Evolutionary conservation across 1,140 invertebrate species (phyloP), one percentile per base, ranked within the genome.

Genomic region (Leptoteleia sp.): DNA sequence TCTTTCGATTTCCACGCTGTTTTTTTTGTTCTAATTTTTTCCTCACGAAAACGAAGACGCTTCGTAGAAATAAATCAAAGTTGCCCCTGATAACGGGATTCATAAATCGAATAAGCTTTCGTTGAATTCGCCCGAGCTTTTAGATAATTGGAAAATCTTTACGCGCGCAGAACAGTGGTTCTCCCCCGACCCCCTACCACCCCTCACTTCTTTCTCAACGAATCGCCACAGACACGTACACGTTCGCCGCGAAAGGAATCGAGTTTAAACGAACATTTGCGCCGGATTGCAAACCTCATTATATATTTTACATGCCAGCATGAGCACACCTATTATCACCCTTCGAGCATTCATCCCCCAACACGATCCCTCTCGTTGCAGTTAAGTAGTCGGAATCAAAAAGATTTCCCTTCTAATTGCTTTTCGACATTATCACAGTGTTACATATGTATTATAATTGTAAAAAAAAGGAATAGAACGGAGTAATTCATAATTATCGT

Each of bases 71-170:
- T 47, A 31, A 33, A 33, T 47, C 31, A 37, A 9, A 37, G 12
- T 31, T 29, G 6, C 8, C 13, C 13, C 47, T 13, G 12, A 2
- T 37, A 47, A 52, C 38, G 27, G 16, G 43, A 52, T 33, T 65
- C 16, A 38, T 33, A 52, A 65, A 52, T 52, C 35, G 37, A 42
- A 43, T 54, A 6, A 38, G 35, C n/a, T 42, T 43, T 29, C 17
- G 15, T 35, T 48, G 38, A 57, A 42, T 42, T 9, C 43, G 16
- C 57, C 33, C 35, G 25, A 52, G 35, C 45, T 52, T 52, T 65
- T 52, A 52, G 37, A 65, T 65, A 65, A 65, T 65, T 65, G 45
- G 15, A 65, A 65, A 43, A 17, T 27, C 15, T 42, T 42, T 52
- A 38, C 19, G 22, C 19, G 27, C 40, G 8, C 31, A 15, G 12